Conservation (phyloP, 2,113 vertebrate species). For the Rhinichthys klamathensis region DNA sequence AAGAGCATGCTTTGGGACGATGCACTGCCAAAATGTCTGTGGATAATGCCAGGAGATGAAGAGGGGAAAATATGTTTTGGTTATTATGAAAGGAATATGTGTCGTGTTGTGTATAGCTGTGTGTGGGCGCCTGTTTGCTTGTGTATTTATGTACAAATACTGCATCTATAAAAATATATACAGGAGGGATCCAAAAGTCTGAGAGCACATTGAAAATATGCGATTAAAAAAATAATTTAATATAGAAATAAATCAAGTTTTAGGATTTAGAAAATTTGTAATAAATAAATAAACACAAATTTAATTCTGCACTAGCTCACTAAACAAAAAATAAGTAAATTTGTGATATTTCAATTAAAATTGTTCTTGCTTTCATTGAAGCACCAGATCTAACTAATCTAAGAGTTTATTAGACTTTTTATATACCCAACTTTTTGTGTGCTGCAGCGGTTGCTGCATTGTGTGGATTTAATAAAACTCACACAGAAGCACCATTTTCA, state of each 20-base stretch:
- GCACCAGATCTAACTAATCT: no score
- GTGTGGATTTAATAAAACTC: background rate
- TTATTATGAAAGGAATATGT: background rate
- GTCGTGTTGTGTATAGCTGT: slow-evolving; percentile 6
- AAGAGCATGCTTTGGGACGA: background rate
- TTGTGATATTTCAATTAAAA: no score
- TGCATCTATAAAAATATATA: background rate
- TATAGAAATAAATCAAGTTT: background rate
- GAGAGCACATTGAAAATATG: background rate
- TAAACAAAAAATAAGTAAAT: background rate
- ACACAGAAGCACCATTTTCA: background rate
- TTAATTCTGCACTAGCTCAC: background rate
- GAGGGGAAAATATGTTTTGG: slow-evolving; percentile 2
- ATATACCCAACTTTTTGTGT: background rate
- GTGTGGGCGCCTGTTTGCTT: background rate
- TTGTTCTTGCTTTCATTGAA: no score
- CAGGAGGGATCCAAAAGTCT: background rate
- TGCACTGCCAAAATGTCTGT: background rate
- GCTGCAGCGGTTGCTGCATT: background rate
- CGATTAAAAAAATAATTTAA: background rate
- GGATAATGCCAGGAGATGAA: background rate
- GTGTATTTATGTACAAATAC: background rate
- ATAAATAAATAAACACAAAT: background rate
- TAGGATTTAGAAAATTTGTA: background rate
- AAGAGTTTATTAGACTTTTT: no score